phyloP scores from a whole-genome alignment of 2,888 invertebrate genomes.

The Lycia hirtaria region DNA sequence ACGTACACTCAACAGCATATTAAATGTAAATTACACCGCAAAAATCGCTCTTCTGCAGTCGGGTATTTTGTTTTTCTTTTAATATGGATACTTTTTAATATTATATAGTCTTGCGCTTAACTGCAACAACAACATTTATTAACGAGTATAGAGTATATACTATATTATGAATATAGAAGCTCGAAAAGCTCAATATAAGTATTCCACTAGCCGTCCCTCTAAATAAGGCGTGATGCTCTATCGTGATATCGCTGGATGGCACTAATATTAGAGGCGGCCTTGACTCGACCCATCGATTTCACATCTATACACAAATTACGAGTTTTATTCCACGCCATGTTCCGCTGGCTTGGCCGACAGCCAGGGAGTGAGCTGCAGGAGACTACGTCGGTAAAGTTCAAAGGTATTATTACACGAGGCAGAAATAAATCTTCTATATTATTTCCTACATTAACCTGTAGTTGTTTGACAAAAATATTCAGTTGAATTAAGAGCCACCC shows the following conservation, averaged over 20 bases:
- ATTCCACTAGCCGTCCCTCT: neutral
- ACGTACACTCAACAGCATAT: too few relatives aligned
- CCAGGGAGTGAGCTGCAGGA: neutral
- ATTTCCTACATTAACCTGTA: too few relatives aligned
- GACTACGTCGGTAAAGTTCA: neutral
- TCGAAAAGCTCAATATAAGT: neutral
- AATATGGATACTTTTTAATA: too few relatives aligned
- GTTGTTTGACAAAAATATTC: neutral
- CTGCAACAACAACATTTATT: too few relatives aligned
- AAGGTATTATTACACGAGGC: neutral
- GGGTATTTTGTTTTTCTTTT: too few relatives aligned
- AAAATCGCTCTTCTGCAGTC: too few relatives aligned
- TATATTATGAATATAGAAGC: too few relatives aligned
- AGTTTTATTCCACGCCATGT: conserved; percentile 13
- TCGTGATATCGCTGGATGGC: conserved; percentile 35
- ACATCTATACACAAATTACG: conserved; percentile 13
- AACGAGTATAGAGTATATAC: too few relatives aligned
- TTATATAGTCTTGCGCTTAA: too few relatives aligned
- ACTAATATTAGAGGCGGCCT: conserved; percentile 35
- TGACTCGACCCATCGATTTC: conserved; percentile 26
- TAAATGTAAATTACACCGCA: too few relatives aligned
- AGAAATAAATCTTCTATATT: too few relatives aligned
- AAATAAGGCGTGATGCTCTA: conserved; percentile 2
- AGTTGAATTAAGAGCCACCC: too few relatives aligned
- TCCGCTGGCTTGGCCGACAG: conserved; percentile 11